phyloP scores from a whole-genome alignment of 2,797 vertebrate species.

The Microcaecilia unicolor region DNA sequence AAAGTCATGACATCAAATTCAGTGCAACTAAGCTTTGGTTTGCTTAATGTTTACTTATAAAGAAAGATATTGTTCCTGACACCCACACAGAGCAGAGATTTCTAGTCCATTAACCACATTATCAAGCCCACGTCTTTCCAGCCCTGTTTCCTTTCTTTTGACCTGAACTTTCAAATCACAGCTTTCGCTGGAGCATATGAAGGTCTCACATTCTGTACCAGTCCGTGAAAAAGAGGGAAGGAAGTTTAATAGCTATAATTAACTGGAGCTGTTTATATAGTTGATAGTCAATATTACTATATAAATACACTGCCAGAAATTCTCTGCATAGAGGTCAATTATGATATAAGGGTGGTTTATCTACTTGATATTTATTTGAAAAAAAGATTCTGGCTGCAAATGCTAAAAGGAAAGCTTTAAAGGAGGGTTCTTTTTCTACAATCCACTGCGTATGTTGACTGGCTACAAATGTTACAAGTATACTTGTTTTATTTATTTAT shows the following conservation, averaged over 20 bases:
- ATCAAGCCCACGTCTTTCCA: not conserved
- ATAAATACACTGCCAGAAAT: constrained; percentile 26
- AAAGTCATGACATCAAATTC: constrained; percentile 8
- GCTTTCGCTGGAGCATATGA: constrained; percentile 8
- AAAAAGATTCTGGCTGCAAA: constrained; percentile 15
- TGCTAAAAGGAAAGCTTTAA: not conserved
- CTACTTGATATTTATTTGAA: constrained; percentile 28
- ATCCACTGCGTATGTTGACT: too few relatives aligned
- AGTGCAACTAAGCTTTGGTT: constrained; percentile 4
- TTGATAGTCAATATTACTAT: constrained; percentile 19
- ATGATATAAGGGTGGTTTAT: constrained; percentile 14
- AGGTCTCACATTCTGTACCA: constrained; percentile 12
- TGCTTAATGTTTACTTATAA: constrained; percentile 11
- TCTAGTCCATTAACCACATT: constrained; percentile 7
- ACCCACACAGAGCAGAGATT: not conserved
- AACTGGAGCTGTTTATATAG: constrained; percentile 16
- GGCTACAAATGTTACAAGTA: too few relatives aligned
- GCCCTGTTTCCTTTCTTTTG: constrained; percentile 10
- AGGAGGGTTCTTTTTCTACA: too few relatives aligned
- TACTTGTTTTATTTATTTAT: too few relatives aligned
- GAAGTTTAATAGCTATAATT: constrained; percentile 16
- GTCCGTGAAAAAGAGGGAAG: constrained; percentile 7
- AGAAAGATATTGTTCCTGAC: constrained; percentile 9
- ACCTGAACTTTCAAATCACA: constrained; percentile 7
- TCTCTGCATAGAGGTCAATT: constrained; percentile 4